Evolutionary conservation across 2,797 vertebrate species (phyloP), one percentile per base, ranked within the genome.

Genomic region (Eidolon dupreanum): DNA sequence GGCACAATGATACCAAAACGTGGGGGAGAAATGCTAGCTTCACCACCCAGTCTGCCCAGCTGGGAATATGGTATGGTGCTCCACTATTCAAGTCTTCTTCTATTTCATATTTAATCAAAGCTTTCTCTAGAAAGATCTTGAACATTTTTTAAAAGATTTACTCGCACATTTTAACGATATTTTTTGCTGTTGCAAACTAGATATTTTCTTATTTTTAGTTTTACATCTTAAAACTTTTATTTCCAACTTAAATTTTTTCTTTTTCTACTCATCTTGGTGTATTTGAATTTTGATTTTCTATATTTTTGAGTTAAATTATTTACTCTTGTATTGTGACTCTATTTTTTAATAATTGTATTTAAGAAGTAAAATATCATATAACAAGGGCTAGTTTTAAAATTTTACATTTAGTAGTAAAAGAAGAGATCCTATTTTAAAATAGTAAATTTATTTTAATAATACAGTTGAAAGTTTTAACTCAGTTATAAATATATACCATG

Each of bases 291-390:
- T 78, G 55, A 55, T 79, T 93, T 90, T 49, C 36, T 81, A 16
- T 19, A 43, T 74, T 59, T 74, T 83, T 78, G 5, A 85, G 31
- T 46, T 46, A 84, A 91, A 61, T 63, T 10, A 38, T 73, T 55
- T 26, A 74, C 22, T 63, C 33, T 57, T 49, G 5, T 49, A 33
- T 43, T 83, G 4, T 66, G 31, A 81, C 41, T 59, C 16, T 79
- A 55, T 81, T 81, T 97, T 93, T 33, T 92, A 71, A 61, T 38
- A 33, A 81, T 31, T 85, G 22, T 12, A 78, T 49, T 51, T 88
- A 57, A 92, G 53, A 31, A 33, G 6, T 28, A 28, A 38, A 74
- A 5, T 46, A 43, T 38, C 74, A n/a, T n/a, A 8, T n/a, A 57
- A 53, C 22, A 26, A 31, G 9, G 59, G 41, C 10, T 38, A 85